These are phyloP conservation scores for Triplophysa tibetana DNA, from an alignment of 2,113 vertebrate species.

Conservation along the genomic window DNA sequence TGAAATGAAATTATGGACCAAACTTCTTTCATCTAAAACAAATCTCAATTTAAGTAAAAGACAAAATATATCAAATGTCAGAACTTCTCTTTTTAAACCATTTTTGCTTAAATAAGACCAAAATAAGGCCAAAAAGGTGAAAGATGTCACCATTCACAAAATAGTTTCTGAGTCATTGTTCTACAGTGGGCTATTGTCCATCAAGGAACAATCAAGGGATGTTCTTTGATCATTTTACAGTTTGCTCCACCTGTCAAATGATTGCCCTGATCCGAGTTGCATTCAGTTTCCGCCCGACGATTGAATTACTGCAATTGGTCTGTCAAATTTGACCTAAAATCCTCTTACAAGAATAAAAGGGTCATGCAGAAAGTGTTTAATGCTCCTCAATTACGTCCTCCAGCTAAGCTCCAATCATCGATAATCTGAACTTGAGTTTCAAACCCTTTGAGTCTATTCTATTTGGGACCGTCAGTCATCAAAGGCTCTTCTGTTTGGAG, in stretches of 20 bases:
- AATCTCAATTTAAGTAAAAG: too few relatives aligned
- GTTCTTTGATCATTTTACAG: neutral
- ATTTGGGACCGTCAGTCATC: neutral
- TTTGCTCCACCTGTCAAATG: constrained; percentile 14
- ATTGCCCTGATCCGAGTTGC: neutral
- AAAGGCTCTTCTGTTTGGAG: constrained; percentile 15
- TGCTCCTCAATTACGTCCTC: constrained; percentile 12
- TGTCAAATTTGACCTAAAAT: neutral
- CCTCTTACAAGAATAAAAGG: neutral
- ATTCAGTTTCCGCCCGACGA: neutral
- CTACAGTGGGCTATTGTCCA: neutral
- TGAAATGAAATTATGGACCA: too few relatives aligned
- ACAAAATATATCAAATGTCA: too few relatives aligned
- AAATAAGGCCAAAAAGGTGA: neutral
- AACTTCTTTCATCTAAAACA: too few relatives aligned
- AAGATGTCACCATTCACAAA: too few relatives aligned
- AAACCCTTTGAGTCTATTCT: constrained; percentile 2
- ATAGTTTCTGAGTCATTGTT: too few relatives aligned
- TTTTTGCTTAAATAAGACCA: too few relatives aligned
- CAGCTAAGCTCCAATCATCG: neutral
- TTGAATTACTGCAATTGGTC: neutral
- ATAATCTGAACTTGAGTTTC: constrained; percentile 20
- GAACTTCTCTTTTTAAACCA: too few relatives aligned
- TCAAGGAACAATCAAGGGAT: neutral
- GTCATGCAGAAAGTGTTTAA: neutral